These are phyloP conservation scores for Coenonympha glycerion DNA, from an alignment of 2,888 invertebrate species.

Conservation along the genomic window DNA sequence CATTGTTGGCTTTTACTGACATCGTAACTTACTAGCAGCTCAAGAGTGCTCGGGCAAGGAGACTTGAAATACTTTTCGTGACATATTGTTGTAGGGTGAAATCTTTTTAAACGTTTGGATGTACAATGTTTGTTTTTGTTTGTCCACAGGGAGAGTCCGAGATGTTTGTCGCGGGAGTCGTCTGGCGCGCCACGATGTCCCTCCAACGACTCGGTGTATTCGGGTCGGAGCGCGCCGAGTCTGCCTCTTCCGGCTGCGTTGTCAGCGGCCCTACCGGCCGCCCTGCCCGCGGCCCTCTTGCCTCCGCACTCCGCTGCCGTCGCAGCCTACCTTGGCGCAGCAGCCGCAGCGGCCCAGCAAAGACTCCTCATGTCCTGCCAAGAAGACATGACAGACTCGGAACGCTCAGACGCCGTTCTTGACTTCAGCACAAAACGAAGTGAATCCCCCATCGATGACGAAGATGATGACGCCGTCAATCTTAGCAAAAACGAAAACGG, in stretches of 20 bases:
- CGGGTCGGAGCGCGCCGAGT: constrained; percentile 77
- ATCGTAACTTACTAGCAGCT: constrained; percentile 2
- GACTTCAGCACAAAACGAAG: constrained; percentile 88
- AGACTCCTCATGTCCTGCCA: constrained; percentile 86
- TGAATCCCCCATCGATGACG: constrained; percentile 67
- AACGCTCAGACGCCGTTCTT: constrained; percentile 79
- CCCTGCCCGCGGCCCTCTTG: constrained; percentile 80
- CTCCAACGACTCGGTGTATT: constrained; percentile 84
- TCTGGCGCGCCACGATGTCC: constrained; percentile 84
- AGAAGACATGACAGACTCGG: constrained; percentile 79
- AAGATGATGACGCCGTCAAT: constrained; percentile 80
- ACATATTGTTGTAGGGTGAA: not conserved
- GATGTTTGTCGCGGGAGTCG: constrained; percentile 89
- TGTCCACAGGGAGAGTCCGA: constrained; percentile 87
- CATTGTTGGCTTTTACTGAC: constrained; percentile 8
- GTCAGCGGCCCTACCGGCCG: constrained; percentile 79
- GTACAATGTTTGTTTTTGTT: constrained; percentile 34
- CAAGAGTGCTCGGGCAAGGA: not conserved
- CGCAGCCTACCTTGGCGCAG: constrained; percentile 86
- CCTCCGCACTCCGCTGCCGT: constrained; percentile 89
- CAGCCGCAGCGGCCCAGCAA: constrained; percentile 84
- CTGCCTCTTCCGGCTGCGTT: constrained; percentile 76
- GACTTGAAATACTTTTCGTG: not conserved
- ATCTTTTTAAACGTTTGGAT: not conserved
- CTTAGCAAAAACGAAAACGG: constrained; percentile 82